These are phyloP conservation scores for Hedya salicella DNA, from an alignment of 2,888 invertebrate genomes.

Conservation along the genomic window DNA sequence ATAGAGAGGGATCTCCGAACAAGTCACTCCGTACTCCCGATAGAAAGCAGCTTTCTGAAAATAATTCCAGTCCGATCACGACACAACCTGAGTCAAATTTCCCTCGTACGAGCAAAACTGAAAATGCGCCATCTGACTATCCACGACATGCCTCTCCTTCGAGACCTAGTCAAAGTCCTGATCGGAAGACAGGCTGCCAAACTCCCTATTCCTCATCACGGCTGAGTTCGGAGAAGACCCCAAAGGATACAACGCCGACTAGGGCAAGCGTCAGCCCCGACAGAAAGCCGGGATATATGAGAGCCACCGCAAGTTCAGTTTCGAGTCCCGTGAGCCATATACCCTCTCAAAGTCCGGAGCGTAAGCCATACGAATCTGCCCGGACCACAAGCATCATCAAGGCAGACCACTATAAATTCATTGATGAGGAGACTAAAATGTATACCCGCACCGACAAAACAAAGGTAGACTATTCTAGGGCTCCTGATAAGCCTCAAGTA, in stretches of 20 bases:
- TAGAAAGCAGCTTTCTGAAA: slow-evolving; percentile 45
- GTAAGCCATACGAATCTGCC: slow-evolving; percentile 45
- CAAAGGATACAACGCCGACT: slow-evolving; percentile 39
- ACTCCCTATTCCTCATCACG: slow-evolving; percentile 34
- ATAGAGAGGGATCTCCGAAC: slow-evolving; percentile 46
- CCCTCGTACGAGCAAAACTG: slow-evolving; percentile 19
- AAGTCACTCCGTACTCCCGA: slow-evolving; percentile 56
- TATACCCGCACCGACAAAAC: slow-evolving; percentile 57
- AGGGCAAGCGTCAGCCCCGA: slow-evolving; percentile 59
- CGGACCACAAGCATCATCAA: slow-evolving; percentile 56
- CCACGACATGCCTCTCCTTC: slow-evolving; percentile 47
- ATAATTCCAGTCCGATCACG: slow-evolving; percentile 3
- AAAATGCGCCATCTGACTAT: slow-evolving; percentile 42
- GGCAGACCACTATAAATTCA: slow-evolving; percentile 71
- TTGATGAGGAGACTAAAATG: slow-evolving; percentile 77
- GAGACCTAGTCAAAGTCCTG: slow-evolving; percentile 56
- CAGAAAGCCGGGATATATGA: slow-evolving; percentile 66
- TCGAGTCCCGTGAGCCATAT: slow-evolving; percentile 49
- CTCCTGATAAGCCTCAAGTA: slow-evolving; percentile 44
- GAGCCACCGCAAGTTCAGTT: slow-evolving; percentile 56
- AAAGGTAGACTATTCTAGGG: slow-evolving; percentile 24
- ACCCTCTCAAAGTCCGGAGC: slow-evolving; percentile 53
- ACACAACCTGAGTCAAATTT: neutral
- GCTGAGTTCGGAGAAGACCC: slow-evolving; percentile 19
- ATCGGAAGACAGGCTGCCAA: slow-evolving; percentile 50